Base-by-base conservation (phyloP, 92 coral and sea anemone species). In the Meandrina meandrites region DNA sequence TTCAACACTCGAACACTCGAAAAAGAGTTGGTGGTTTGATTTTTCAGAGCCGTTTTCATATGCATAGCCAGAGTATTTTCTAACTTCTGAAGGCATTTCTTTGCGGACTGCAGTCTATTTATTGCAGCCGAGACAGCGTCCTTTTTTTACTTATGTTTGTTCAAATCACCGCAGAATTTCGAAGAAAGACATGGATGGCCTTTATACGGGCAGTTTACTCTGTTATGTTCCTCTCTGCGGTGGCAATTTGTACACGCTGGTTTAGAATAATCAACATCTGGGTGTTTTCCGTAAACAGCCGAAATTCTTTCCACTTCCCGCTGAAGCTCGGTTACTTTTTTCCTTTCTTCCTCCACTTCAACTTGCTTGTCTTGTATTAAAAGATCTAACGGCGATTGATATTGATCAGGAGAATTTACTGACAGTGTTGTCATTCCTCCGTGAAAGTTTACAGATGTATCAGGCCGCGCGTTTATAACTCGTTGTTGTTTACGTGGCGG, bases 321-420 rank as follows among this genome's bases (percentile, higher is more conserved):
- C 78, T 48, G 68, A 34, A 70, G 86, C 47, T 84, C 62, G 72
- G 40, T 58, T 74, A 84, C 81, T n/a, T 73, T 84, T 84, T 84
- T 19, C 60, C 81, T 84, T 84, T 84, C 75, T 74, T 84, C 75
- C 81, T 84, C 81, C 51, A 35, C 73, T 21, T 84, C 87, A 84
- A 53, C 74, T 58, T 84, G 87, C 79, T 84, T 84, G 80, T 84
- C 87, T 75, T 84, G 73, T n/a, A 83, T 83, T 72, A 73, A 83
- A 73, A 83, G 79, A 83, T 57, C 72, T 83, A 73, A 53, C 71
- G 70, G 86, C 69, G 53, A 83, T 53, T 72, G 51, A 21, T 84
- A 37, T 53, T 24, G 21, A 74, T 84, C 79, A 32, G 58, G 74
- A 50, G 80, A 37, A 18, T 83, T 53, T 40, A 40, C 76, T 81